Evolutionary conservation across 2,797 vertebrate species (phyloP), one percentile per base, ranked within the genome.

Genomic region (Falco biarmicus): DNA sequence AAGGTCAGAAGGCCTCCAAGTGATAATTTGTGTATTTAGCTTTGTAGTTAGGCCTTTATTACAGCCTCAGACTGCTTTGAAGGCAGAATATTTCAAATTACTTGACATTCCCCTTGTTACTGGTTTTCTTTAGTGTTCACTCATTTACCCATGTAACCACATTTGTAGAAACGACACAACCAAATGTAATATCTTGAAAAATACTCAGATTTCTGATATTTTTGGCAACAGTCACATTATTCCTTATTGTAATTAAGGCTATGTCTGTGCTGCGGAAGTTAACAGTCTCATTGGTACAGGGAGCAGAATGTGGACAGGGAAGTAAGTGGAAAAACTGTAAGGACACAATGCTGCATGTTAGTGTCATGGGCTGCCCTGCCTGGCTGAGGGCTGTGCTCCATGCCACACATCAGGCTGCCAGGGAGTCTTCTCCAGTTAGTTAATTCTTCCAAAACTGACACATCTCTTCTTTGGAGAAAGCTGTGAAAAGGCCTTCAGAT

Each of bases 331-430:
- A 64, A 54, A 84, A 15, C 34, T 22, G 6, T n/a, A 11, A 64
- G 71, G 39, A 17, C 1, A 2, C 56, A 50, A 2, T 1, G 1
- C 48, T 64, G 59, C 47, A 29, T 18, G 34, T 31, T 34, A 3
- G 56, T 57, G 50, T 51, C 0, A 0, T 1, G 4, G 66, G 17
- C 56, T 73, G 32, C 29, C 51, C 32, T 85, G 61, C 53, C 47
- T 0, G 3, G 28, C 60, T 1, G 2, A 29, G 20, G 29, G 61
- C 45, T 41, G n/a, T n/a, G 59, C 39, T 81, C 12, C 34, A 2
- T 0, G 0, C 48, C 1, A 2, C 2, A 0, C 0, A 0, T 29
- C 10, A 28, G 56, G 24, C 74, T 90, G 50, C 32, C 8, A 2
- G 9, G 32, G 43, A 74, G 24, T 41, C 64, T 78, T 61, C 60